Evolutionary conservation across 2,888 invertebrate genomes (phyloP), one percentile per base, ranked within the genome.

Genomic region (Mimas tiliae): DNA sequence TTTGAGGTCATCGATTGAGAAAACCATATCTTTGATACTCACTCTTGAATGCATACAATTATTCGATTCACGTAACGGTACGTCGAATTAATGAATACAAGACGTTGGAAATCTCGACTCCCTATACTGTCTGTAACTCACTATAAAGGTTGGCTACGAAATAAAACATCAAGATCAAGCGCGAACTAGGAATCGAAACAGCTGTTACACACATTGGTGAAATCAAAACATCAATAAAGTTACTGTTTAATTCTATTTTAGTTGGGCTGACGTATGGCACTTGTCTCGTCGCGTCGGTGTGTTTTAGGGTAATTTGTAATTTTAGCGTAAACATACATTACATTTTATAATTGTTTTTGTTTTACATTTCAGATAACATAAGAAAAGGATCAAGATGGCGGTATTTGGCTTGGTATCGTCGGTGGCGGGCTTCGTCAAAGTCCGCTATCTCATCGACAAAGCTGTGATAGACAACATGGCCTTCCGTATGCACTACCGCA

Each of bases 381-480:
- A 64, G 58, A 58, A 55, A 42, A 70, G 68, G 74, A 72, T 63
- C 75, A 87, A 89, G 83, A 97, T 97, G 97, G 96, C 96, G 83
- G 95, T 97, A 73, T 96, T 97, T 84, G 97, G 97, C 72, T 95
- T 98, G 95, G 96, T 97, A 76, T 97, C 97, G 83, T 96, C 97
- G 77, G 96, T 98, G 78, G 97, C 97, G 94, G 97, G 97, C 93
- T 97, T 98, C 88, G 95, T 98, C 79, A 98, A 98, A 94, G 97
- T 98, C 87, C 96, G 98, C 88, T 97, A 96, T 94, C 95, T 97
- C 76, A 95, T 97, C 85, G 98, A 98, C 94, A 97, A 96, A 89
- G 98, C 98, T 70, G 94, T 97, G 77, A 97, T 98, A 81, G 98
- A 98, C 94, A 98, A 98, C 89, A 96, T 97, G 96, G 96, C 97